Conservation (phyloP, 2,888 invertebrate genomes). For the Drosophila mimetica region DNA sequence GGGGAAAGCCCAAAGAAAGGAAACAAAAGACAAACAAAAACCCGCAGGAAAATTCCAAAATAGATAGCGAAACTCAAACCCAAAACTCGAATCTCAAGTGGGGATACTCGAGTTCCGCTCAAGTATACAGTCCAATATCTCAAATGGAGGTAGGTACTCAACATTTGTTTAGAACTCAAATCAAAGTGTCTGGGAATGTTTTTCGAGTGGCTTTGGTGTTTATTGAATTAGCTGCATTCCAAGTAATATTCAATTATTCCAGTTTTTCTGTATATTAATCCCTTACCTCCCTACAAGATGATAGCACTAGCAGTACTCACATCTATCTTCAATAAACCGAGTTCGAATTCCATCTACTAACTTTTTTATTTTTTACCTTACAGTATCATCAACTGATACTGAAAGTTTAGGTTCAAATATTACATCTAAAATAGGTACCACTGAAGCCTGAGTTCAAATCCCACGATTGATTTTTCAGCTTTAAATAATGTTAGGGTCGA, state of each 20-base stretch:
- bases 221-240: not conserved
- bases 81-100: slow-evolving; percentile 34
- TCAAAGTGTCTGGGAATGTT: slow-evolving; percentile 4
- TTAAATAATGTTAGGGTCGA: no score
- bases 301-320: no score
- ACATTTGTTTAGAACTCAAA: slow-evolving; percentile 12
- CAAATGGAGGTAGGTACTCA: no score
- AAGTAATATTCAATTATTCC: not conserved
- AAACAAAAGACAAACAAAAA: slow-evolving; percentile 15
- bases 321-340: no score
- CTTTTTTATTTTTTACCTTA: no score
- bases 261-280: not conserved
- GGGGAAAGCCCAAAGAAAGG: slow-evolving; percentile 21
- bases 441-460: not conserved
- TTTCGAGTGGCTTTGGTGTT: not conserved
- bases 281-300: no score
- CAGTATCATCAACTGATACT: no score
- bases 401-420: no score
- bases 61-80: slow-evolving; percentile 8
- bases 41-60: slow-evolving; percentile 25
- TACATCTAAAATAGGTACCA: no score
- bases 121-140: no score
- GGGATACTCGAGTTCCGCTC: slow-evolving; percentile 14
- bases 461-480: no score
- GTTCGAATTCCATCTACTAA: no score